Percentiles rank a stretch among this genome's conserved stretches.
These are phyloP conservation scores for Parazoanthus darwini DNA, from an alignment of 92 coral and sea anemone genomes.

Conservation along the genomic window DNA sequence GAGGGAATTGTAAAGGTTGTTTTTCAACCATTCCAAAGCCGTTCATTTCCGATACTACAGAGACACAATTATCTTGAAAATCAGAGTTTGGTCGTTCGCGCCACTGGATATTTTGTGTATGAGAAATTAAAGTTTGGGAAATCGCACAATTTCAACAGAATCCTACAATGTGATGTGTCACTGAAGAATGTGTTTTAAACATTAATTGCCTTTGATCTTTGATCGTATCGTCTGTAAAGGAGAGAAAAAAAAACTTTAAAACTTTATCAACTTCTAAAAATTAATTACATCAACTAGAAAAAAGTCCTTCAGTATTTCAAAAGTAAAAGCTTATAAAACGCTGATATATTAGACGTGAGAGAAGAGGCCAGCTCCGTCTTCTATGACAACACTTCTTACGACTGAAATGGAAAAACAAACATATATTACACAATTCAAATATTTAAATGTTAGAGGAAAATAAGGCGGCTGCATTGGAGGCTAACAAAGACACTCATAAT, in stretches of 20 bases:
- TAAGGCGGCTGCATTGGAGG: no score
- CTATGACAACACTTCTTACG: no score
- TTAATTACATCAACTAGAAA: neutral
- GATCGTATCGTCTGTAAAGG: neutral
- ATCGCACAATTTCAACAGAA: neutral
- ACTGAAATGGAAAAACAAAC: no score
- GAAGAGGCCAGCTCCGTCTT: no score
- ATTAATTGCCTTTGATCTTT: slow-evolving; percentile 32
- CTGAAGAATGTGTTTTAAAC: neutral
- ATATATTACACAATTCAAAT: no score
- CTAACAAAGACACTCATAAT: no score
- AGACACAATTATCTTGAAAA: neutral
- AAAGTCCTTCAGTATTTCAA: neutral
- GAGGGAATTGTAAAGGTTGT: neutral
- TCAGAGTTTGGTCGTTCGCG: neutral
- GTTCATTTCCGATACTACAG: neutral
- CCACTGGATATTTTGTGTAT: neutral
- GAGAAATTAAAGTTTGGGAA: no score
- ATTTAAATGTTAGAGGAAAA: no score
- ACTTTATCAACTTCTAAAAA: neutral
- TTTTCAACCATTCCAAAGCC: neutral
- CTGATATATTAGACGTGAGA: no score
- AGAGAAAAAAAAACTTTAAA: neutral
- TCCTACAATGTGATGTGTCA: neutral
- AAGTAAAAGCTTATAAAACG: neutral